Evolutionary conservation across 2,797 vertebrate genomes (phyloP).

Genomic region (Pipistrellus pygmaeus): DNA sequence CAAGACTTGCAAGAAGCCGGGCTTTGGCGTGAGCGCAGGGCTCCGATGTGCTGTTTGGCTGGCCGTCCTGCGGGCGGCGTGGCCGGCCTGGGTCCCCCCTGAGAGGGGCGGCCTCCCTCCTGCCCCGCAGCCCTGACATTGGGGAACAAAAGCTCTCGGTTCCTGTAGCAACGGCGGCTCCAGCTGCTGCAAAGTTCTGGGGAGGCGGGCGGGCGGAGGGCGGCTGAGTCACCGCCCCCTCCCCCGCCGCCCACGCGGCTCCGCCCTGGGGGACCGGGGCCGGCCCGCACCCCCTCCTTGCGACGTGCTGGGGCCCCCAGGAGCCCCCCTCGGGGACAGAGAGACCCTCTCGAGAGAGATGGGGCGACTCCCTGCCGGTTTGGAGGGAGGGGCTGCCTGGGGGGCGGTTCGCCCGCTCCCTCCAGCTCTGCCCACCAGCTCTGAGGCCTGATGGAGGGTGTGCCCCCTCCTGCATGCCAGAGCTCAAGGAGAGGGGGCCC

Average conservation of each 20-base stretch:
- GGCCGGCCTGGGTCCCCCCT: background rate
- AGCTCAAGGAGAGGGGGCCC: background rate
- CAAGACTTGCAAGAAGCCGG: slow-evolving; percentile 53
- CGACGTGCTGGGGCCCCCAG: background rate
- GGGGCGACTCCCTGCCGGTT: slow-evolving; percentile 23
- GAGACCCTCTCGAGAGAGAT: background rate
- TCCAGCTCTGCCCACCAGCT: slow-evolving; percentile 13
- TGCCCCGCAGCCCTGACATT: slow-evolving; percentile 57
- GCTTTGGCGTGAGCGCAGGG: background rate
- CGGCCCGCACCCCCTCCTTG: background rate
- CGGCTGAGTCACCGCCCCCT: slow-evolving; percentile 82
- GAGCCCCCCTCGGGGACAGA: background rate
- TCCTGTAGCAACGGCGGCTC: slow-evolving; percentile 82
- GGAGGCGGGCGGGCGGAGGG: slow-evolving; percentile 73
- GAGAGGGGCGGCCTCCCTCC: slow-evolving; percentile 53
- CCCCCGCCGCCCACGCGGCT: slow-evolving; percentile 7
- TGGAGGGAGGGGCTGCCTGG: background rate
- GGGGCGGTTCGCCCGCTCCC: background rate
- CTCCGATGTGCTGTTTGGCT: background rate
- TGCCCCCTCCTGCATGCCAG: background rate
- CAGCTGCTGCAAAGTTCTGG: slow-evolving; percentile 83
- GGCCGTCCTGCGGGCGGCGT: background rate
- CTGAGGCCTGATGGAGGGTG: background rate
- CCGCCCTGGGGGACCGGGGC: background rate
- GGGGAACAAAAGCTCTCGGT: slow-evolving; percentile 84